Evolutionary conservation across 2,113 vertebrate species (phyloP), one percentile per base, ranked within the genome.

Genomic region (Odocoileus hemionus): DNA sequence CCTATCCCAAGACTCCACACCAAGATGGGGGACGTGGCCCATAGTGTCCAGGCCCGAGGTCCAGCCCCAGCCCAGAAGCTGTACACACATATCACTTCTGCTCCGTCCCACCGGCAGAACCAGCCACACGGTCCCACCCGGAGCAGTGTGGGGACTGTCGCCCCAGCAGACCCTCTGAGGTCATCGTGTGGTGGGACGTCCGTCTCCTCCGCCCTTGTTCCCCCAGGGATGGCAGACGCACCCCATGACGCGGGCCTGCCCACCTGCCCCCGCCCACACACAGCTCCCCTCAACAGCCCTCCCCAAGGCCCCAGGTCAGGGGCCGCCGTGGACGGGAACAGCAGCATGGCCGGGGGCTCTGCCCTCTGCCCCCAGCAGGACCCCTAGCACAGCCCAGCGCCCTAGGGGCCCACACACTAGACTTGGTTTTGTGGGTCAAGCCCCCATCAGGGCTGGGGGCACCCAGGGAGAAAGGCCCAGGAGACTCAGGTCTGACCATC

Each of bases 241-340:
- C 33, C 26, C 33, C 0, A 1, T 6, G 23, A 54, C 11, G 1
- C 0, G 8, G 83, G 55, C 47, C 33, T 23, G 57, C 50, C 36
- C n/a, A 11, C 28, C 91, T 21, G 93, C 23, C 21, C 85, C 43
- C 6, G 2, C 43, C 43, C 61, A 0, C 33, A 5, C 33, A 3
- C 55, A 16, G 13, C 14, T 25, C 50, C 13, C 39, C 67, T 7
- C 30, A 21, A 3, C 33, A 9, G 33, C 89, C 45, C 57, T 30
- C 11, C 26, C 55, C 74, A 10, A 15, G 70, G 6, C 14, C 54
- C 52, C 52, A 5, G 2, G 16, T 30, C n/a, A 6, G 92, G 16
- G 7, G 55, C 85, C 1, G 25, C 70, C n/a, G 6, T 0, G 1
- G 43, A 10, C 0, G n/a, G 23, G n/a, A 30, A 3, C 8, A 28